Evolutionary conservation across 2,797 vertebrate species (phyloP), one percentile per base, ranked within the genome.

Genomic region (Platyrinchus mystaceus): DNA sequence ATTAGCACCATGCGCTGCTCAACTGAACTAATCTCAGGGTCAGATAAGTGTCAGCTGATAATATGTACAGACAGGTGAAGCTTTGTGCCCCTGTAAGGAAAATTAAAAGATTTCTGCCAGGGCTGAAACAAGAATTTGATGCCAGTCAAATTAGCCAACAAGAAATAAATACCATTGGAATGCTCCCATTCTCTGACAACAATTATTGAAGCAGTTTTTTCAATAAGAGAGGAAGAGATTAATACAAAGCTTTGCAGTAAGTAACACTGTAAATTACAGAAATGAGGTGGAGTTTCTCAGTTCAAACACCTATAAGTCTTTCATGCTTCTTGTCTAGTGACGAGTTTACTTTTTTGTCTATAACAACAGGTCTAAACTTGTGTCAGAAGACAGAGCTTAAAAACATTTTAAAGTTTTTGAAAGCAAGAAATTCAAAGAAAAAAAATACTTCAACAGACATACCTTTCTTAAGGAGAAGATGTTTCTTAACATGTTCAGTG

Each of bases 101-200:
- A 63, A 86, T 12, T 52, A 55, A 69, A 89, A 89, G 16, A 41
- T 77, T 88, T 80, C 47, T 79, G 37, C 36, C 56, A 47, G 68
- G 87, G 32, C 60, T 89, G 63, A 78, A 95, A 77, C 26, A 77
- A 59, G 76, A 87, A 79, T 93, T 89, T 71, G 96, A 89, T 69
- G n/a, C 34, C 24, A 94, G 67, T 87, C 58, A 94, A 87, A 94
- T 30, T 71, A 85, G 28, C 58, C 67, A 95, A 85, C 76, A 93
- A 85, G 56, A 89, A 44, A 60, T 88, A 77, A 95, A 85, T 84
- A 89, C 92, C 60, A 86, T 44, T 52, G 21, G 9, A 92, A 87
- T 62, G 47, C 53, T 87, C 49, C 85, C 39, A 60, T 4, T 81
- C 4, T 91, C 84, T 58, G 77, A 49, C 5, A 50, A 79, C 12